Evolutionary conservation across 30 jellyfish, hydroid and myxozoan genomes (phyloP), one percentile per base, ranked within the genome.

Genomic region (Hydractinia symbiolongicarpus): DNA sequence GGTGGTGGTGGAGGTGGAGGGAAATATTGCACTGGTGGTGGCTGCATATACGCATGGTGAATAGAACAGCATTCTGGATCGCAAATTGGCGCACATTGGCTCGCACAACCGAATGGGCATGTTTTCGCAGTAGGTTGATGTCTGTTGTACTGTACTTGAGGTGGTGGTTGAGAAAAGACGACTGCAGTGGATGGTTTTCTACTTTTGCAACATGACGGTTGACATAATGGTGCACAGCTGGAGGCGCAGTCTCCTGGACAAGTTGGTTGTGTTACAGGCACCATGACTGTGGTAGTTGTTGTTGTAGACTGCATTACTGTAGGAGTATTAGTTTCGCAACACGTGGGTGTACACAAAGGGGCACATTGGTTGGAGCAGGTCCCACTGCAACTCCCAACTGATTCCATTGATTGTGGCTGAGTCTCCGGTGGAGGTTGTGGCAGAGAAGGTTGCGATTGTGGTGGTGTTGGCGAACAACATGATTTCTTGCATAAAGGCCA

Each of bases 401-500:
- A 73, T 9, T 85, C 87, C 15, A 82, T 69, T 53, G 92, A 88
- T 5, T 77, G 86, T 51, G 91, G 70, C 5, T 91, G 84, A 5
- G 82, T 74, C 21, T 81, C 53, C 8, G 93, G 17, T 61, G 90
- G 87, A 8, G 90, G 79, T 50, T 87, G 94, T 40, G 92, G 82
- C 44, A 0, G 95, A 84, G 5, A 82, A 77, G 11, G 89, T 75
- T 84, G n/a, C n/a, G n/a, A n/a, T n/a, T n/a, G 44, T 30, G 44
- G 44, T 2, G 44, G 44, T 3, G 88, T 91, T 16, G 97, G 97
- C 10, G 72, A 49, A 56, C 97, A 90, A 53, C 97, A 90, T 15
- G 81, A 54, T 78, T 73, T 85, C 40, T 76, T 62, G 83, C 97
- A 90, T 4, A 67, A 77, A 9, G 97, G 97, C 92, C 95, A 91